These are phyloP conservation scores for Listronotus oregonensis DNA, from an alignment of 1,140 invertebrate genomes.

Conservation along the genomic window DNA sequence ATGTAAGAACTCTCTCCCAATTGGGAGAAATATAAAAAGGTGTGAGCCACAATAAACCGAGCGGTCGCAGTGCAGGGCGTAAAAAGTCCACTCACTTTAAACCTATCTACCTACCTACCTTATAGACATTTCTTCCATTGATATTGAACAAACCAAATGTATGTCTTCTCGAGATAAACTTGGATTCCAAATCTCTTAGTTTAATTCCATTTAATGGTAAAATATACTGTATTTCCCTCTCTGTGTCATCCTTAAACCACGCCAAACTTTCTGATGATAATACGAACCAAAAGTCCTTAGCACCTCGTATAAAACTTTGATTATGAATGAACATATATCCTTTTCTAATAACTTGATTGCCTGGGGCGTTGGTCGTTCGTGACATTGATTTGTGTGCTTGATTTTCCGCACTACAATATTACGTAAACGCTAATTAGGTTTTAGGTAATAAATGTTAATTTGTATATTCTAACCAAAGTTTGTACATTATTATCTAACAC, in stretches of 20 bases:
- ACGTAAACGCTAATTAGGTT: too few relatives aligned
- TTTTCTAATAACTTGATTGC: slow-evolving; percentile 98
- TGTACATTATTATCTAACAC: too few relatives aligned
- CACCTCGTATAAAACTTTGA: slow-evolving; percentile 94
- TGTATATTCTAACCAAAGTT: too few relatives aligned
- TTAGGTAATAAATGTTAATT: too few relatives aligned
- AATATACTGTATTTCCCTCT: slow-evolving; percentile 99
- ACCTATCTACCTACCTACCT: too few relatives aligned
- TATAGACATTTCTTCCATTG: slow-evolving; percentile 93
- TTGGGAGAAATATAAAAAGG: too few relatives aligned
- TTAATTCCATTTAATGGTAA: slow-evolving; percentile 95
- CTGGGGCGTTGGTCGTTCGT: slow-evolving; percentile 78
- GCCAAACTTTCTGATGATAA: slow-evolving; percentile 97
- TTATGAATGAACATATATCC: slow-evolving; percentile 98
- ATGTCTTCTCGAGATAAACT: slow-evolving; percentile 95
- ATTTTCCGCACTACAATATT: slow-evolving; percentile 84
- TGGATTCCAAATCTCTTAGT: slow-evolving; percentile 87
- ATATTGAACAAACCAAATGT: slow-evolving; percentile 98
- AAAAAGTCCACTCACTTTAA: too few relatives aligned
- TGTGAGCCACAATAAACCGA: too few relatives aligned
- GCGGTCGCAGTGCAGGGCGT: too few relatives aligned
- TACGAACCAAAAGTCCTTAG: slow-evolving; percentile 97
- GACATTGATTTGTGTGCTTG: slow-evolving; percentile 89
- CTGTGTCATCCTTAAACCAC: slow-evolving; percentile 99
- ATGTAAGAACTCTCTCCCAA: too few relatives aligned